Conservation (phyloP, 1,140 invertebrate genomes). For the Choristoneura fumiferana region DNA sequence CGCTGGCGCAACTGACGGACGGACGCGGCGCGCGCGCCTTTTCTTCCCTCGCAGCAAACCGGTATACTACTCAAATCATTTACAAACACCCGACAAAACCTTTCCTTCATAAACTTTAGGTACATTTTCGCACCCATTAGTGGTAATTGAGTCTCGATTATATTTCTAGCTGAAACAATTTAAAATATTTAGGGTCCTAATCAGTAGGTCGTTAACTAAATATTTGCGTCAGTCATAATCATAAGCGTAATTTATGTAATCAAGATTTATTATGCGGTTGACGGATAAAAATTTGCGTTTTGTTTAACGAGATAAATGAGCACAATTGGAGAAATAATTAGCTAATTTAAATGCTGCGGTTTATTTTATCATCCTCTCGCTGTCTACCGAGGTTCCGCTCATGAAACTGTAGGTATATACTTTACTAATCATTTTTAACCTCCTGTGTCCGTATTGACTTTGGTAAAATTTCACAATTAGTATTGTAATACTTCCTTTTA, state of each 20-base stretch:
- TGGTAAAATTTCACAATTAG: no score
- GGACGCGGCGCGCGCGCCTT: conserved; percentile 65
- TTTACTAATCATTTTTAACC: no score
- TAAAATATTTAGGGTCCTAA: conserved; percentile 10
- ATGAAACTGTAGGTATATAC: no score
- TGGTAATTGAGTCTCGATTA: not conserved
- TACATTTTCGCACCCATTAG: not conserved
- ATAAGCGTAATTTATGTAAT: not conserved
- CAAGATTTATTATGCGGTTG: no score
- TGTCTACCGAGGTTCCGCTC: no score
- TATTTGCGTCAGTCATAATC: conserved; percentile 18
- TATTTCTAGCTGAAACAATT: conserved; percentile 2
- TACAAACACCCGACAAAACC: not conserved
- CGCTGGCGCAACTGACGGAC: conserved; percentile 67
- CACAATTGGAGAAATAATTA: no score
- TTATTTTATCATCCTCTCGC: no score
- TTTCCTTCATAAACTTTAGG: not conserved
- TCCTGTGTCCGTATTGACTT: no score
- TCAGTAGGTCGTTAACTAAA: conserved; percentile 13
- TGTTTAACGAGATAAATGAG: no score
- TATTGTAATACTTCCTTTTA: no score
- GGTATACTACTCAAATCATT: conserved; percentile 4
- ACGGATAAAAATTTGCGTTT: no score
- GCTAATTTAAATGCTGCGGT: no score
- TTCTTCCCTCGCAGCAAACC: conserved; percentile 44